A percentile compares a stretch with the other conserved stretches of the same genome.
phyloP scores from a whole-genome alignment of 2,113 vertebrate genomes.

The Mirza zaza region DNA sequence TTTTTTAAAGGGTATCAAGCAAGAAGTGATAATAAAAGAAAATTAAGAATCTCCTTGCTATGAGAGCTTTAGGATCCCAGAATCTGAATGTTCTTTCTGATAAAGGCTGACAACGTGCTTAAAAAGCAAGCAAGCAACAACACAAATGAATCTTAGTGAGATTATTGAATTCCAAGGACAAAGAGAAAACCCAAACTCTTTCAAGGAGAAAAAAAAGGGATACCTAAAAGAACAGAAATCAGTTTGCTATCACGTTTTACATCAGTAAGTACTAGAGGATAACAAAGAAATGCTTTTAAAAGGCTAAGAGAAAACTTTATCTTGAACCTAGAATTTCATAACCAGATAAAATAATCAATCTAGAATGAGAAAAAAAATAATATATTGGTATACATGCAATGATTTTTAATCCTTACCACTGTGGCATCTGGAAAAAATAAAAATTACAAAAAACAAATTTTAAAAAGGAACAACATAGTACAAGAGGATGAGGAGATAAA shows the following conservation, averaged over 20 bases:
- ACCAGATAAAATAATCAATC: constrained; percentile 16
- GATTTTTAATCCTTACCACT: not conserved
- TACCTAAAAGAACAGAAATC: constrained; percentile 16
- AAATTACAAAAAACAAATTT: not conserved
- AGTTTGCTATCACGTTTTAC: constrained; percentile 15
- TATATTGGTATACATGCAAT: not conserved
- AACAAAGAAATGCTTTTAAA: not conserved
- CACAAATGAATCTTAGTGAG: not conserved
- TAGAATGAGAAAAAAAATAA: not conserved
- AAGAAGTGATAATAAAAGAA: constrained; percentile 25
- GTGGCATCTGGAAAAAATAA: not conserved
- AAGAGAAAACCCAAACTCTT: constrained; percentile 7
- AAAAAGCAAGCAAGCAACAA: constrained; percentile 28
- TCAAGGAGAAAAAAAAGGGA: not conserved
- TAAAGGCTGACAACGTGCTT: constrained; percentile 16
- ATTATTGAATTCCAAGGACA: constrained; percentile 3
- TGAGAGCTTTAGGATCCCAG: not conserved
- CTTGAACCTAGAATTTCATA: not conserved
- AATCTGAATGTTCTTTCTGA: not conserved
- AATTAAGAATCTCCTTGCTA: constrained; percentile 1
- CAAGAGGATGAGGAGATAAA: not conserved
- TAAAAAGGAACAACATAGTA: not conserved
- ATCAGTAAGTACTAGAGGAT: not conserved
- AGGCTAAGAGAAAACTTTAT: not conserved
- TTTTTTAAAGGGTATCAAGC: not conserved